Base-by-base conservation (phyloP, 2,797 vertebrate genomes). In the Tokudaia tokunoshimensis region DNA sequence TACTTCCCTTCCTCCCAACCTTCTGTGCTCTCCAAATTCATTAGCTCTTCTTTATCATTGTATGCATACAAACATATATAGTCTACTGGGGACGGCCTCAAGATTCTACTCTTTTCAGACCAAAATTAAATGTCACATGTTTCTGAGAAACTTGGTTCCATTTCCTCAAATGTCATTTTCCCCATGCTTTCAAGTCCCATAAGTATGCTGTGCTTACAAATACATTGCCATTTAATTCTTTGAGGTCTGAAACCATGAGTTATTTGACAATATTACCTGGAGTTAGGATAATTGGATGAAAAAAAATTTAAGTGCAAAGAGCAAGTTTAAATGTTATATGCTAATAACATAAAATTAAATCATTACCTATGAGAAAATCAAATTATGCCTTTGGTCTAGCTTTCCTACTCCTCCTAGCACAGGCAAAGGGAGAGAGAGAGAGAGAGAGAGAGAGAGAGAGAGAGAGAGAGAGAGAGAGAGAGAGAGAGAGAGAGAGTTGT, bases 331-430 rank as follows among this genome's bases (percentile, higher is more conserved):
- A 52, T 61, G 96, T 94, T 83, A 80, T 92, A 29, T 76, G 4
- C 70, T n/a, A 79, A 22, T 0, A 15, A 7, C 92, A 96, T 13
- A 94, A 95, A 93, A 82, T 89, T 92, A 96, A 90, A 55, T 90
- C 19, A 72, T 80, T 34, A 10, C 37, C 90, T 93, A 82, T 65
- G 20, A 92, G 59, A 70, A 78, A 80, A 86, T 89, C 63, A 95
- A 96, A 94, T 85, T 15, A 31, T 93, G 22, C 37, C 67, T 91
- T 93, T 52, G 1, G 47, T 85, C 47, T 95, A 72, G 65, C 10
- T 65, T 85, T 61, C 72, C 50, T 1, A 52, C 37, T 59, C 81
- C 50, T 78, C 81, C 50, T 78, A 79, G 37, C 76, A 96, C 57
- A 96, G 70, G 59, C 75, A 59, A 22, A 59, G 20, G 19, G 14